Percentiles rank a stretch among this genome's conserved stretches.
These are phyloP conservation scores for Drosophila cardini DNA, from an alignment of 1,140 invertebrate genomes.

Conservation along the genomic window DNA sequence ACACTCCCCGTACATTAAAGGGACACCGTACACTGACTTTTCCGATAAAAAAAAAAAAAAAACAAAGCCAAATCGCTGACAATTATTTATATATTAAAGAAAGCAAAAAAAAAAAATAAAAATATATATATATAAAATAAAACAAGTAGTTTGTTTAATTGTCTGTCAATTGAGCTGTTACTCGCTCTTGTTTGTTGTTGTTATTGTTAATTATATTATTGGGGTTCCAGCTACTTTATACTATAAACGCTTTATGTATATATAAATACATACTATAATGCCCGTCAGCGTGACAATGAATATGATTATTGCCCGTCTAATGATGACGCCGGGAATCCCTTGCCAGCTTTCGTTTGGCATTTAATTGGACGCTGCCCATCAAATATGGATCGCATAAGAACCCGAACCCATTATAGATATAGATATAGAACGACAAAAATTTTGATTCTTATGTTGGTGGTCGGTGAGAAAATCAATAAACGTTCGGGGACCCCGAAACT, in stretches of 20 bases:
- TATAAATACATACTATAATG: slow-evolving; percentile 16
- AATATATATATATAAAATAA: too few relatives aligned
- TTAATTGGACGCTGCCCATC: slow-evolving; percentile 58
- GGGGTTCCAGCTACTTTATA: slow-evolving; percentile 1
- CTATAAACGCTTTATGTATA: background rate
- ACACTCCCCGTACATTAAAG: background rate
- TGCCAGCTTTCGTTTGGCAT: slow-evolving; percentile 64
- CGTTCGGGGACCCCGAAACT: slow-evolving; percentile 18
- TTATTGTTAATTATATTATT: slow-evolving; percentile 11
- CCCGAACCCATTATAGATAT: slow-evolving; percentile 16
- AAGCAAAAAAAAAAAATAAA: background rate
- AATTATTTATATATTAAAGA: slow-evolving; percentile 46
- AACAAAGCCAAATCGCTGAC: slow-evolving; percentile 15
- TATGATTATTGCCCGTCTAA: slow-evolving; percentile 33
- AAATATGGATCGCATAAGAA: slow-evolving; percentile 40
- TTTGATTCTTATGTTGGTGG: slow-evolving; percentile 10
- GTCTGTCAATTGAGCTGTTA: slow-evolving; percentile 34
- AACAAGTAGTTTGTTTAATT: slow-evolving; percentile 32
- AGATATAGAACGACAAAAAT: slow-evolving; percentile 25
- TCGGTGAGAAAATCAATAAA: slow-evolving; percentile 53
- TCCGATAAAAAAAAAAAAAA: slow-evolving; percentile 35
- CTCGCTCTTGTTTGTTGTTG: background rate
- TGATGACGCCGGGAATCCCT: slow-evolving; percentile 72
- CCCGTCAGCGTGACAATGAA: slow-evolving; percentile 51
- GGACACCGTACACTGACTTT: background rate